Evolutionary conservation across 2,113 vertebrate species (phyloP).

Genomic region (Crotalus tigris): DNA sequence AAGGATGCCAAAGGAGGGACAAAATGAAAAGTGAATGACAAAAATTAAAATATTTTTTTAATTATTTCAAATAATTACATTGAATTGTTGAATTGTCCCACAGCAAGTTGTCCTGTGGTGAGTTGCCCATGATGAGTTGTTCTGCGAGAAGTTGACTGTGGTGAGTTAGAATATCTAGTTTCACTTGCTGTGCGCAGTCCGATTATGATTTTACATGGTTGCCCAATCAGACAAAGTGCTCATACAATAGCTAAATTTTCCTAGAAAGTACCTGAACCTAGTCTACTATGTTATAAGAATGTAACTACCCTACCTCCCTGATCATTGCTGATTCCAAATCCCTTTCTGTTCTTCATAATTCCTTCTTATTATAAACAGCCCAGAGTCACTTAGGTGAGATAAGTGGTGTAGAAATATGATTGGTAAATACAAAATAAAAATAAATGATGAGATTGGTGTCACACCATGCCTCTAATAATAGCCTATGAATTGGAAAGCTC

Average conservation of each 20-base stretch:
- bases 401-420: background rate
- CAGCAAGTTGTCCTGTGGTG: no score
- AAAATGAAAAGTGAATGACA: no score
- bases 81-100: no score
- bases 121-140: no score
- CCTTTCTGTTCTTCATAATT: background rate
- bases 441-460: background rate
- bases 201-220: background rate
- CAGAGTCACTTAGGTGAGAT: background rate
- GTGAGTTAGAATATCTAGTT: background rate
- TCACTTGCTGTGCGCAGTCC: background rate
- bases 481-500: background rate
- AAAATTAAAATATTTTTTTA: no score
- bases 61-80: no score
- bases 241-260: background rate
- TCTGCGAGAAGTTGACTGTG: no score
- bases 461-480: background rate
- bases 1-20: no score
- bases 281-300: background rate
- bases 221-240: background rate
- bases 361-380: background rate
- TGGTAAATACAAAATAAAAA: background rate
- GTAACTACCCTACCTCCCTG: background rate
- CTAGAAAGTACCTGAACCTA: background rate
- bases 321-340: background rate